phyloP scores from a whole-genome alignment of 2,113 vertebrate genomes.

The Chloropsis cyanopogon region DNA sequence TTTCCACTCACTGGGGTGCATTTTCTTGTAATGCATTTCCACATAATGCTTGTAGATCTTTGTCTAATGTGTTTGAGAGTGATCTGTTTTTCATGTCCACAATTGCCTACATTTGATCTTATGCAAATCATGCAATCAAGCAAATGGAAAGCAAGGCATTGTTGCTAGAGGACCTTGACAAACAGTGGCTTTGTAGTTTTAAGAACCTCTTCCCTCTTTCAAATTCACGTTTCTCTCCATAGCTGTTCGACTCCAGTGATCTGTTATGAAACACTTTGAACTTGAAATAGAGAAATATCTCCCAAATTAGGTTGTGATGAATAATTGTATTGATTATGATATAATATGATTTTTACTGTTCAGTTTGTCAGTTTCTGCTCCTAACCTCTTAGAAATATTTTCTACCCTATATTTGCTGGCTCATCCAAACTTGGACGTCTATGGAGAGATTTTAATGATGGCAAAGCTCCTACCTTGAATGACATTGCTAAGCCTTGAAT shows the following conservation, averaged over 20 bases:
- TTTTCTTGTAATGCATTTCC: slow-evolving; percentile 64
- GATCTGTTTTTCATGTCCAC: slow-evolving; percentile 67
- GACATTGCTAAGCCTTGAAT: background rate
- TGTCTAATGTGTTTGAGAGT: slow-evolving; percentile 55
- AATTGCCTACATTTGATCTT: slow-evolving; percentile 68
- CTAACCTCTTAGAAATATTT: background rate
- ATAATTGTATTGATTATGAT: background rate
- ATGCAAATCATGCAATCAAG: slow-evolving; percentile 75
- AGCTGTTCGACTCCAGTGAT: slow-evolving; percentile 28
- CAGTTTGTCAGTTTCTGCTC: background rate
- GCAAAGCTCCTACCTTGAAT: background rate
- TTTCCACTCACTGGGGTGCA: slow-evolving; percentile 43
- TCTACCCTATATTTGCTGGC: background rate
- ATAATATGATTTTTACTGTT: background rate
- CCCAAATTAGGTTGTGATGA: background rate
- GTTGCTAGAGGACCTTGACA: slow-evolving; percentile 50
- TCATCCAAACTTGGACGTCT: background rate
- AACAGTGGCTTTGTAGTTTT: slow-evolving; percentile 53
- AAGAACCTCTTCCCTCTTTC: slow-evolving; percentile 7
- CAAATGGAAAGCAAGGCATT: slow-evolving; percentile 69
- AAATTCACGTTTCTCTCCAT: background rate
- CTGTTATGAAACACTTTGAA: background rate
- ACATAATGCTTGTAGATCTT: slow-evolving; percentile 59
- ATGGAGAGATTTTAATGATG: background rate
- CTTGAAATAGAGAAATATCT: background rate